Evolutionary conservation across 2,113 vertebrate species (phyloP).

Genomic region (Empidonax alnorum): DNA sequence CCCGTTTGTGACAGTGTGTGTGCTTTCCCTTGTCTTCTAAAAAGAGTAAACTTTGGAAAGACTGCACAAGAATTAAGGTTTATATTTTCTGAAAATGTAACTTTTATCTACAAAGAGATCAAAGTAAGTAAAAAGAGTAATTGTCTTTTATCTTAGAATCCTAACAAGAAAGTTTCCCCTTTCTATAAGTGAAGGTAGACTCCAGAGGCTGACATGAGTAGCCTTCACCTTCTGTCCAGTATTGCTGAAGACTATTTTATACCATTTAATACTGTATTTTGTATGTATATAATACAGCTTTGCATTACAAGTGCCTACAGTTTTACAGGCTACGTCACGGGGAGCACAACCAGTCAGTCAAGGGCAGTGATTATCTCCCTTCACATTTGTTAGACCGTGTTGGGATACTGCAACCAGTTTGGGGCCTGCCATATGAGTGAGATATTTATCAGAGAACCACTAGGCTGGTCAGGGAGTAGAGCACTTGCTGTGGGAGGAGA

Average conservation of each 20-base stretch:
- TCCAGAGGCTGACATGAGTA: background rate
- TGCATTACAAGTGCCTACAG: fast-evolving
- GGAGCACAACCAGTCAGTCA: fast-evolving
- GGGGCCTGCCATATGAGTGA: background rate
- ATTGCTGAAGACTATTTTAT: background rate
- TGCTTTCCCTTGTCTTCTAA: background rate
- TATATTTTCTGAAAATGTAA: background rate
- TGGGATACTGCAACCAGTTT: background rate
- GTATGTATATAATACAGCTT: background rate
- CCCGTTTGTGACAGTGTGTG: background rate
- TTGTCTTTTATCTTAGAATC: background rate
- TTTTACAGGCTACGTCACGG: background rate
- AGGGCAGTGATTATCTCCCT: background rate
- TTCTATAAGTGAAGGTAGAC: background rate
- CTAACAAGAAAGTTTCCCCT: background rate
- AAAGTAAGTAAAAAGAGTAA: background rate
- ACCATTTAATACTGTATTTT: background rate
- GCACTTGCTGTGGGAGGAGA: background rate
- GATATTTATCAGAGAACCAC: background rate
- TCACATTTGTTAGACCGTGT: background rate
- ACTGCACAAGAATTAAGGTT: background rate
- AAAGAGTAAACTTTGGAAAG: background rate
- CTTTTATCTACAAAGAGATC: background rate
- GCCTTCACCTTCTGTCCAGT: background rate
- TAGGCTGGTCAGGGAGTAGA: background rate